phyloP scores from a whole-genome alignment of 2,797 vertebrate genomes.

The Remorina albescens region DNA sequence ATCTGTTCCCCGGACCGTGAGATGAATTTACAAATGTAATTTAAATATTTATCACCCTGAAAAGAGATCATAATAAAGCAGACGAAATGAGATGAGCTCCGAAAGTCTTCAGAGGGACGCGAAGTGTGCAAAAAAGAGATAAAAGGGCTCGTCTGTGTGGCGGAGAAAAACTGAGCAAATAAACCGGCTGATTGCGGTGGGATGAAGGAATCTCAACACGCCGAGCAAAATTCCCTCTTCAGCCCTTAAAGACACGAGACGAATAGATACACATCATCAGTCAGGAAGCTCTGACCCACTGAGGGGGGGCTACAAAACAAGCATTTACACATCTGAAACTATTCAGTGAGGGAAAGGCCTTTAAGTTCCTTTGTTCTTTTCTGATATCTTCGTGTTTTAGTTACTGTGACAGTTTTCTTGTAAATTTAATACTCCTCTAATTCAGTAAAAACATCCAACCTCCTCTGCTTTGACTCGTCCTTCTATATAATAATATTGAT shows the following conservation, averaged over 20 bases:
- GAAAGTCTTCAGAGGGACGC: neutral
- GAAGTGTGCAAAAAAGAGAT: neutral
- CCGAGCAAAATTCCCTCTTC: neutral
- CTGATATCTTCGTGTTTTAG: too few species aligned
- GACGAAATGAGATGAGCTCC: neutral
- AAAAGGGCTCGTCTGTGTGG: conserved; percentile 22
- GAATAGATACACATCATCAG: neutral
- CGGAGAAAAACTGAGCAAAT: conserved; percentile 9
- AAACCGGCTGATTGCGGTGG: conserved; percentile 18
- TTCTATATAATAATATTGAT: too few species aligned
- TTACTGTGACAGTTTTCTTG: too few species aligned
- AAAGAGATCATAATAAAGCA: neutral
- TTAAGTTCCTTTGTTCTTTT: too few species aligned
- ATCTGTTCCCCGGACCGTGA: neutral
- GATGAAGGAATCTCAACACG: conserved; percentile 24
- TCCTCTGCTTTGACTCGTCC: too few species aligned
- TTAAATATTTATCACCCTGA: conserved; percentile 27
- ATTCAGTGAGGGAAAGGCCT: too few species aligned
- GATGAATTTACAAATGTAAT: conserved; percentile 2
- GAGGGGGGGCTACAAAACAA: too few species aligned
- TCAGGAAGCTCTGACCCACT: too few species aligned
- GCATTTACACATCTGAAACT: too few species aligned
- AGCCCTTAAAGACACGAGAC: neutral
- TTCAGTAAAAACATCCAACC: too few species aligned
- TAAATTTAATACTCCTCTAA: too few species aligned